A percentile compares a stretch with the other conserved stretches of the same genome.
These are phyloP conservation scores for Ciona savignyi DNA, from an alignment of 23 tunicate genomes.

Conservation along the genomic window DNA sequence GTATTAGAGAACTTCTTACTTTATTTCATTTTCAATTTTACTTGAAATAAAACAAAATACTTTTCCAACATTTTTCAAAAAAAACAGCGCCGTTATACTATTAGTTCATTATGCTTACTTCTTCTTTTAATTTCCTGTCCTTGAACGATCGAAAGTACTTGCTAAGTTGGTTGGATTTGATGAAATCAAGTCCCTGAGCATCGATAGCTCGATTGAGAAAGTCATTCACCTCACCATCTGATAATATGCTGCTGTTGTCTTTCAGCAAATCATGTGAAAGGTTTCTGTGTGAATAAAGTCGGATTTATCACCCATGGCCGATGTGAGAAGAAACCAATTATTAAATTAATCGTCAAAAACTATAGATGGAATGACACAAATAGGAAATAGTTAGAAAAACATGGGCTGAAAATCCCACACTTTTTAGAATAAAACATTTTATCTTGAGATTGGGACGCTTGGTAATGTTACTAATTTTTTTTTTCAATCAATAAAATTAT, in stretches of 20 bases:
- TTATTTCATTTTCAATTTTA: no score
- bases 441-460: no score
- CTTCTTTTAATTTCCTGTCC: conserved; percentile 58
- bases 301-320: no score
- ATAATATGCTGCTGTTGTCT: conserved; percentile 31
- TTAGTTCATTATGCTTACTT: conserved; percentile 19
- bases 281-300: conserved; percentile 6
- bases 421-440: no score
- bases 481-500: no score
- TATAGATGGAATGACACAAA: no score
- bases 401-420: no score
- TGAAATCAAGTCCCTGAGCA: conserved; percentile 74
- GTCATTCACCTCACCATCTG: conserved; percentile 84
- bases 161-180: conserved; percentile 38
- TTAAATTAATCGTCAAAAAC: neutral
- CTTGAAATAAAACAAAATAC: no score
- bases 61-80: no score
- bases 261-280: conserved; percentile 34
- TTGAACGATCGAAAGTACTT: conserved; percentile 31
- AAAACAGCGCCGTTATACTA: neutral
- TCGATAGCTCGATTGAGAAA: conserved; percentile 91
- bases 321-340: no score
- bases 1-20: no score
- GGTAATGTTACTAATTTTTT: no score
- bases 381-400: neutral